Conservation (phyloP, 2,888 invertebrate genomes). For the Sympetrum striolatum region DNA sequence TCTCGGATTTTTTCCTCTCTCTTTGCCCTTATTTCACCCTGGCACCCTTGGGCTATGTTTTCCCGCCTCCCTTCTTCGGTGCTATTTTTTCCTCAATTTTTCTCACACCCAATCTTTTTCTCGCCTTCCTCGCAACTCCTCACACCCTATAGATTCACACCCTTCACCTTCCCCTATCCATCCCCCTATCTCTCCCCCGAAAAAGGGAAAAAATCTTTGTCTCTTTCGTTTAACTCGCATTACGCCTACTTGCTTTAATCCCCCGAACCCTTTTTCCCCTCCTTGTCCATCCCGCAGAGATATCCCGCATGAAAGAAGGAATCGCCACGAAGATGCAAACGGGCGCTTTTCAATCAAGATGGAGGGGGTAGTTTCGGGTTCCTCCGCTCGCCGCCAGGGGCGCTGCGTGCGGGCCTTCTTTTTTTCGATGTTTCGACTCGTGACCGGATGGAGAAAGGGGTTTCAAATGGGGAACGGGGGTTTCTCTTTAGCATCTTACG, state of each 20-base stretch:
- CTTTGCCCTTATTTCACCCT: conserved; percentile 33
- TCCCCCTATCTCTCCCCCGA: no score
- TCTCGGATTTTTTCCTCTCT: neutral
- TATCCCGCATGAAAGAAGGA: neutral
- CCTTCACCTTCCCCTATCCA: neutral
- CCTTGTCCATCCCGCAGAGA: neutral
- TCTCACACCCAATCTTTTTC: conserved; percentile 24
- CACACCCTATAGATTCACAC: neutral
- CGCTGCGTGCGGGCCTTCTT: neutral
- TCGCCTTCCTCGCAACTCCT: neutral
- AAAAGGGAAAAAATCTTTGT: neutral
- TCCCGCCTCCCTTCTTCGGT: conserved; percentile 2
- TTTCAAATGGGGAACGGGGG: neutral
- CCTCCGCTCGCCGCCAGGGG: neutral
- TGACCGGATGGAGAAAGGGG: no score
- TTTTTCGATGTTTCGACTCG: neutral
- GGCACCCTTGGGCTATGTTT: conserved; percentile 1
- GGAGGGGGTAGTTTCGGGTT: neutral
- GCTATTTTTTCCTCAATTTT: conserved; percentile 12
- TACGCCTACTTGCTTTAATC: conserved; percentile 32
- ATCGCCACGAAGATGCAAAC: neutral
- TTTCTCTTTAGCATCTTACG: neutral
- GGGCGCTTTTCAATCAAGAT: neutral
- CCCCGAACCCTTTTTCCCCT: neutral
- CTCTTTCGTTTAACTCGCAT: conserved; percentile 17